Base-by-base conservation (phyloP, 2,888 invertebrate species). In the Onchidella celtica region DNA sequence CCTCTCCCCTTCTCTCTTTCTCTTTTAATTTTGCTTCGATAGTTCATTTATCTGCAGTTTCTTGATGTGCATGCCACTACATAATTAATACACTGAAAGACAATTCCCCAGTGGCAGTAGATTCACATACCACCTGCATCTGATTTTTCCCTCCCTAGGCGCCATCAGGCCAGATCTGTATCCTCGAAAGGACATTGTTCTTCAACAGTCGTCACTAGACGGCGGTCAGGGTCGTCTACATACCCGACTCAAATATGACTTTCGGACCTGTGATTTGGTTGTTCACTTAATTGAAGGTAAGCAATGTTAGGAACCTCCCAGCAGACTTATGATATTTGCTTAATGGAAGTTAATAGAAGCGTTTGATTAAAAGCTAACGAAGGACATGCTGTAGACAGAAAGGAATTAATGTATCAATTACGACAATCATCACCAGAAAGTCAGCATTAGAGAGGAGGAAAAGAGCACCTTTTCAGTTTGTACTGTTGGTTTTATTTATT, bases 271-370 rank as follows among this genome's bases (percentile, higher is more conserved):
- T 24, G 97, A 98, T 93, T 94, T 98, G 87, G 96, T 97, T 86
- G 96, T 97, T n/a, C 97, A 97, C 94, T 94, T 97, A 86, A 97
- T 97, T 93, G 97, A 97, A 95, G 97, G 97, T 97, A 84, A 69
- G 59, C 27, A 11, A 47, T 47, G 47, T n/a, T n/a, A n/a, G n/a
- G n/a, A n/a, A n/a, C n/a, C n/a, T n/a, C n/a, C n/a, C n/a, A n/a
- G n/a, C n/a, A n/a, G n/a, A n/a, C n/a, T n/a, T n/a, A n/a, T n/a
- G n/a, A n/a, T n/a, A n/a, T n/a, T n/a, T n/a, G n/a, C n/a, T n/a
- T n/a, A n/a, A n/a, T n/a, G n/a, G n/a, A n/a, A n/a, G n/a, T n/a
- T n/a, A n/a, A n/a, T n/a, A n/a, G n/a, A n/a, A n/a, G n/a, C n/a
- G n/a, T n/a, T n/a, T n/a, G n/a, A n/a, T n/a, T n/a, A n/a, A n/a